Evolutionary conservation across 64 coral and sea anemone genomes (phyloP).

Genomic region (Stylophora pistillata): DNA sequence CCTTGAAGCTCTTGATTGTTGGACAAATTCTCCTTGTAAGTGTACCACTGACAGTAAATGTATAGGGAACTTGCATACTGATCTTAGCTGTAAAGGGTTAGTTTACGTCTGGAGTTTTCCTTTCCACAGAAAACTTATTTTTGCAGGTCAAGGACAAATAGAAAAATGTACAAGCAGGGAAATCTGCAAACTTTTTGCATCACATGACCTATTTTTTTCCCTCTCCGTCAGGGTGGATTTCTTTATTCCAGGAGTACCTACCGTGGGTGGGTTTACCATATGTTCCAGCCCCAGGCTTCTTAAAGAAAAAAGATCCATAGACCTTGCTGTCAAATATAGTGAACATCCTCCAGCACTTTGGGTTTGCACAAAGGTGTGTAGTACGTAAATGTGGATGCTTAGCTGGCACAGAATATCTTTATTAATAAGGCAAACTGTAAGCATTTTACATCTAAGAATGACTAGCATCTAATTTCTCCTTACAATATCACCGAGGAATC

Average conservation of each 20-base stretch:
- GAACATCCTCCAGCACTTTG: constrained; percentile 81
- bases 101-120: too few species aligned
- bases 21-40: too few species aligned
- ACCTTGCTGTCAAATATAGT: constrained; percentile 76
- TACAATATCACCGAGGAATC: too few species aligned
- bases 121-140: too few species aligned
- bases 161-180: too few species aligned
- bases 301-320: constrained; percentile 10
- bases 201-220: background rate
- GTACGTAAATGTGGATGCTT: background rate
- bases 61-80: too few species aligned
- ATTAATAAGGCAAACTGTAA: background rate
- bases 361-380: constrained; percentile 51
- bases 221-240: constrained; percentile 80
- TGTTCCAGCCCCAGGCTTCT: constrained; percentile 72
- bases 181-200: background rate
- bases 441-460: too few species aligned
- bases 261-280: constrained; percentile 87
- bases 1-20: too few species aligned
- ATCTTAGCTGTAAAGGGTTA: too few species aligned
- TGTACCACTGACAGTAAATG: too few species aligned
- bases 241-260: constrained; percentile 78
- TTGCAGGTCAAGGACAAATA: too few species aligned
- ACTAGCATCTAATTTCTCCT: too few species aligned
- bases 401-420: background rate